Evolutionary conservation across 2,797 vertebrate genomes (phyloP), one percentile per base, ranked within the genome.

Genomic region (Eulemur albifrons): DNA sequence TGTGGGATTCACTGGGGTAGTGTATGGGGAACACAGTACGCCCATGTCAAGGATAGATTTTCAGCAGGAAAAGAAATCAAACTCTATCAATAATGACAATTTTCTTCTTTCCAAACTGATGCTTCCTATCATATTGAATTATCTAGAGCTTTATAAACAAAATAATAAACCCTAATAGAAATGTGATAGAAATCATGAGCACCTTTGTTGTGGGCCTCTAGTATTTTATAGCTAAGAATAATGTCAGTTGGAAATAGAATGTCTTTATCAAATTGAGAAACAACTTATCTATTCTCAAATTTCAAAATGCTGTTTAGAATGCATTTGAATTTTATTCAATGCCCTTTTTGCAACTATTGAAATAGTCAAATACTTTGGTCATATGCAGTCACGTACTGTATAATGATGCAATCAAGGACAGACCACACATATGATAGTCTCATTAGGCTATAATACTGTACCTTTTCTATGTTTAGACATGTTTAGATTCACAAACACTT

Each of bases 181-280:
- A n/a, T 32, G 57, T 63, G 48, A 43, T 23, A 13, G 80, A 27
- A 48, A n/a, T 32, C 57, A 38, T 72, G 57, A 79, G 21, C 32
- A 5, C 91, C 91, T 95, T 48, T 86, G 57, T 85, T 40, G 69
- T 8, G 48, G 86, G 15, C 8, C 59, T 61, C 73, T 75, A 23
- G 57, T 20, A 48, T 43, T 90, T 96, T 84, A 95, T 30, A 80
- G 27, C 40, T 38, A 50, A 75, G 89, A 89, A 79, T 83, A 84
- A 85, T 59, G 35, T 48, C 63, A 79, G 7, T 35, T 75, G 89
- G 23, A 96, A 83, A 69, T 15, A 91, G 13, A 52, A 67, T 27
- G 40, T 38, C 52, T 95, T 72, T 79, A 54, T 94, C 25, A 32
- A 69, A 61, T 54, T 81, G 70, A 69, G 35, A 76, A 94, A 83